Conservation (phyloP, 2,113 vertebrate species). For the Clinocottus analis region DNA sequence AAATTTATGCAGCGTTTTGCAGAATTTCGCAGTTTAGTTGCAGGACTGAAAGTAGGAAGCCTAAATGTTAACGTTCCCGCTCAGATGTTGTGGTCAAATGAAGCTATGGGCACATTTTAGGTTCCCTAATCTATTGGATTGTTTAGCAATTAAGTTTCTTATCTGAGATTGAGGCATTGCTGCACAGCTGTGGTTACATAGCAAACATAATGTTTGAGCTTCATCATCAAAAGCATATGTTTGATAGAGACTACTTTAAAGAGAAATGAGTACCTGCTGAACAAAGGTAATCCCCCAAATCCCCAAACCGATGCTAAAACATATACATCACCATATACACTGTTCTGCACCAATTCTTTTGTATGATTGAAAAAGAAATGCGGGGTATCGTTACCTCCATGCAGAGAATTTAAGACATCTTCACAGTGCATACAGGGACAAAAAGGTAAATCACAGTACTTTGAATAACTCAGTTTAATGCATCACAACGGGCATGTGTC, state of each 20-base stretch:
- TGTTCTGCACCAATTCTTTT: background rate
- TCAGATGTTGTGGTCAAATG: background rate
- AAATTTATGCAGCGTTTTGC: background rate
- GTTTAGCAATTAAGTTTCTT: background rate
- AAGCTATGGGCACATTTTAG: background rate
- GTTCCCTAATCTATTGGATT: background rate
- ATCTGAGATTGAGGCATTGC: constrained; percentile 10
- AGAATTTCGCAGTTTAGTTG: constrained; percentile 15
- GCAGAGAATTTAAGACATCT: background rate
- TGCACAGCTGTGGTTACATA: background rate
- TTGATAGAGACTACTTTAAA: background rate
- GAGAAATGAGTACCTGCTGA: background rate
- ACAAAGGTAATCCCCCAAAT: background rate
- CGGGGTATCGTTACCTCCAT: background rate
- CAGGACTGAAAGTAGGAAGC: background rate
- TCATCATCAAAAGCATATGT: constrained; percentile 19
- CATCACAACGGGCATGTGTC: background rate
- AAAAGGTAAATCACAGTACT: background rate
- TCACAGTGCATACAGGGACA: background rate
- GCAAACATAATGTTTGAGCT: background rate
- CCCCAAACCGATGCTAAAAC: background rate
- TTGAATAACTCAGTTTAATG: background rate
- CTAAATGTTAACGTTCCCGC: background rate
- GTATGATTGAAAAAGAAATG: background rate
- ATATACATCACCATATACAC: background rate